These are phyloP conservation scores for Lycodopsis pacificus DNA, from an alignment of 2,797 vertebrate genomes.

Conservation along the genomic window DNA sequence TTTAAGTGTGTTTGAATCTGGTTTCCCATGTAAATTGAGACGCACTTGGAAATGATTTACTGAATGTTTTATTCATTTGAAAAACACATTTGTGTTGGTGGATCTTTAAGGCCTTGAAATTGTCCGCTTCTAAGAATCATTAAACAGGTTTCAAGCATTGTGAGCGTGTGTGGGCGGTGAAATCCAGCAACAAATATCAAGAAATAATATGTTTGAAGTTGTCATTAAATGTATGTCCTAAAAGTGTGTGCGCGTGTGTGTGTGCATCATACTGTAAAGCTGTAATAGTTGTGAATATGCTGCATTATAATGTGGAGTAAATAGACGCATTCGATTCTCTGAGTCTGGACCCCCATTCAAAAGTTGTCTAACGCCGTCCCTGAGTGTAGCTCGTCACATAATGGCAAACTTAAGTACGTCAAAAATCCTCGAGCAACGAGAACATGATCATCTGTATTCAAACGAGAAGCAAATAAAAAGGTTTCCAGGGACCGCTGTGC, in stretches of 20 bases:
- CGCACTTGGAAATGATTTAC: constrained; percentile 28
- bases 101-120: constrained; percentile 33
- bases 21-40: constrained; percentile 28
- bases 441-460: constrained; percentile 32
- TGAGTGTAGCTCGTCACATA: constrained; percentile 30
- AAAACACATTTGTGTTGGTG: constrained; percentile 23
- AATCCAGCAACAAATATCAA: constrained; percentile 1
- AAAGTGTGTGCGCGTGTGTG: neutral
- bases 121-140: constrained; percentile 13
- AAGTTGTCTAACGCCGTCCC: neutral
- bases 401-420: constrained; percentile 34
- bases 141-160: constrained; percentile 7
- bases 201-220: neutral
- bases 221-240: neutral
- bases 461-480: constrained; percentile 28
- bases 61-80: constrained; percentile 24
- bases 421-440: constrained; percentile 30
- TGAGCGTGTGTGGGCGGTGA: constrained; percentile 9
- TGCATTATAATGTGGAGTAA: neutral
- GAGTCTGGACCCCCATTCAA: neutral
- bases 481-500: constrained; percentile 51
- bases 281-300: neutral
- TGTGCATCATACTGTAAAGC: neutral
- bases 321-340: neutral
- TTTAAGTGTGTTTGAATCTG: constrained; percentile 31